Base-by-base conservation (phyloP, 2,888 invertebrate genomes). In the Tachystola acroxantha region DNA sequence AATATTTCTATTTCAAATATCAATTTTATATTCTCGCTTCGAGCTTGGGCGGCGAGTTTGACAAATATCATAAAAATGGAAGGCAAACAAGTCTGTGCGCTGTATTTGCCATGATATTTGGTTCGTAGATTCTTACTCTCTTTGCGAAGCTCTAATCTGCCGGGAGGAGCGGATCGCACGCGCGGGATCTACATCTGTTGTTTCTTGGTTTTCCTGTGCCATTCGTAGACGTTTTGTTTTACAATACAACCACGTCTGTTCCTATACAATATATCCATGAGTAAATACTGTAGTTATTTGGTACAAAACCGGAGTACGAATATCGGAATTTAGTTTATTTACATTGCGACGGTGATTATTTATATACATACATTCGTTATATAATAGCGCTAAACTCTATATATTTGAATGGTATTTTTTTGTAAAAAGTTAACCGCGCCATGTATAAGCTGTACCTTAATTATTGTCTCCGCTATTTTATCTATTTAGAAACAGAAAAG, bases 31-130 rank as follows among this genome's bases (percentile, higher is more conserved):
- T 66, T 48, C 45, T 50, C 57, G 50, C 55, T 43, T 40, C 53
- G 54, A 28, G n/a, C n/a, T 19, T 6, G 16, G 52, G 50, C 41
- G 48, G 42, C 45, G 62, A 57, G 64, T 57, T 56, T 55, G 55
- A 63, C 64, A 72, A 76, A 78, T 75, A 75, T 72, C 57, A 81
- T 75, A 84, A 84, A 85, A 82, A 81, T 79, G 72, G 67, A 73
- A 70, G 49, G 70, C 70, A 85, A 85, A 85, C 78, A 85, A 66
- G 53, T 50, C 54, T 50, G 35, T 11, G n/a, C 10, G 60, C 56
- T 53, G 66, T 85, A 82, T 85, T 85, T 84, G 78, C 74, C 42
- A 48, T 68, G 69, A 70, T 74, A 77, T 77, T 77, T 63, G 64
- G 69, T 58, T 51, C 63, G 64, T 52, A 62, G 61, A 67, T 71